Evolutionary conservation across 2,888 invertebrate species (phyloP), one percentile per base, ranked within the genome.

Genomic region (Byasa hedistus): DNA sequence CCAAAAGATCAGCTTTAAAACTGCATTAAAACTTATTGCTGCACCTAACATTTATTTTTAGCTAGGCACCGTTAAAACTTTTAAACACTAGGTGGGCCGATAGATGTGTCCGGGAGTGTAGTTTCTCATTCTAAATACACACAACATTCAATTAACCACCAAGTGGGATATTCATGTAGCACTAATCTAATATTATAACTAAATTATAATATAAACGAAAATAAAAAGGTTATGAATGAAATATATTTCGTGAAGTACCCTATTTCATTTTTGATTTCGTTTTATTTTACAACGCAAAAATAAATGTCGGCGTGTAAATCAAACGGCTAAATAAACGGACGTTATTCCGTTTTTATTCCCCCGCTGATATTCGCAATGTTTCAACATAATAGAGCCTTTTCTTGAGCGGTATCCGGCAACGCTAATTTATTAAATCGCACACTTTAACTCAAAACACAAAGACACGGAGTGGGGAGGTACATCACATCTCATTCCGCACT

Each of bases 391-490:
- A 55, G 36, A 58, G 19, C 52, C 44, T 61, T 61, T 61, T 24
- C 57, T 21, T 21, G 36, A 51, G 24, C 52, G 17, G 21, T 32
- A 57, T 54, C 39, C 12, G 54, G 23, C 52, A 39, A 57, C 52
- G 57, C 57, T 59, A 61, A 65, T 65, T 65, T 65, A 65, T 65
- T 56, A 65, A 61, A 65, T 61, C 36, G 57, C 22, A 57, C 57
- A 61, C 65, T 60, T 56, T 54, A 51, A 57, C 15, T 39, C 44
- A 54, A 56, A 66, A 61, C n/a, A 57, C 61, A 62, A 48, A 19
- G 57, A 21, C 21, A 44, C 19, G 4, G 19, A 44, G 15, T 15
- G 44, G 17, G 44, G 19, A 1, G 52, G 21, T 27, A 56, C n/a
- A 56, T 27, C 12, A 7, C 17, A 58, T 39, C 39, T 36, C 39